Base-by-base conservation (phyloP, 2,888 invertebrate species). In the Eupelmus urozonus region DNA sequence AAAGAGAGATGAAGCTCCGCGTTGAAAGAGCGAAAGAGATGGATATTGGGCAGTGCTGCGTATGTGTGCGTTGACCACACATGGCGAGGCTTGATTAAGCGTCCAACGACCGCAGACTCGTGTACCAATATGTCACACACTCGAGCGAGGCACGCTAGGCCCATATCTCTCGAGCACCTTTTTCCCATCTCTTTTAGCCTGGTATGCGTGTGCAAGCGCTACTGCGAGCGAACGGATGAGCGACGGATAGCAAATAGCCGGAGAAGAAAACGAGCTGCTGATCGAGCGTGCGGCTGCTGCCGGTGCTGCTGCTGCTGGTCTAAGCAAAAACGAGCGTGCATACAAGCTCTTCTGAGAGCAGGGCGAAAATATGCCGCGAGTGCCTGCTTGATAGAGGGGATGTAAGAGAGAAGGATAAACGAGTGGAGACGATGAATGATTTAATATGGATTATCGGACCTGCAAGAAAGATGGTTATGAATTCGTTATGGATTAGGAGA, bases 61-160 rank as follows among this genome's bases (percentile, higher is more conserved):
- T 49, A 16, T 4, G 20, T 57, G 55, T 57, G 77, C 73, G 66
- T 78, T 75, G 76, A 81, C 80, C 81, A 81, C 81, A 81, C 80
- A 74, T 78, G 81, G 75, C 75, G 81, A 66, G 63, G 76, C 80
- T 83, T 82, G 85, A 85, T 85, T 82, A 82, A 85, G 83, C 82
- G 81, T 82, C 83, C 81, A 80, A 65, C 80, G 78, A 84, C 82
- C 84, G 65, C 83, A 77, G 80, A 66, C 73, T 80, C 62, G 80
- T 85, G 82, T 84, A 82, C 82, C 81, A 79, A 85, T 84, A 84
- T 82, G 83, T 85, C 85, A 84, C 84, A 69, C 65, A 53, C 79
- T 40, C 59, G 40, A 29, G 27, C 42, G 53, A 42, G n/a, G 13
- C 63, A 42, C 53, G 55, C 75, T 60, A 63, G 49, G 13, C 29